Evolutionary conservation across 2,113 vertebrate genomes (phyloP), one percentile per base, ranked within the genome.

Genomic region (Otolemur garnettii): DNA sequence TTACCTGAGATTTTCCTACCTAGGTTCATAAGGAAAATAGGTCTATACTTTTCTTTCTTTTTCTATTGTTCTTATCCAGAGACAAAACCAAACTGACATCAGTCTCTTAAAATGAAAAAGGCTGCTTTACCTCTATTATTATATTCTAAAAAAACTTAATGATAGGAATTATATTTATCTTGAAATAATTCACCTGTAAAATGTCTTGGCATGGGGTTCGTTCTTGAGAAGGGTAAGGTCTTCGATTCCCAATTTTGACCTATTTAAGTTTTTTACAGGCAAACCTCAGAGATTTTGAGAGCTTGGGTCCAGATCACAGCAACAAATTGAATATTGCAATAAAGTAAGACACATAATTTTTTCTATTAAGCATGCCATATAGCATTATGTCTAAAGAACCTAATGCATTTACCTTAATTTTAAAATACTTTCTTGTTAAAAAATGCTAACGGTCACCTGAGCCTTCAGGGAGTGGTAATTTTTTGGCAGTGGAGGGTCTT

Each of bases 401-500:
- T 7, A 77, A 50, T 8, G 26, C 9, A 30, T 26, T 4, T 50
- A 30, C 42, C 4, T 26, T 50, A 50, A 50, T 77, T 30, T 17
- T 2, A 50, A 77, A 77, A 77, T 72, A 24, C 19, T 18, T 60
- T 60, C 17, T 60, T 5, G 59, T 60, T 60, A 21, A 60, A 60
- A 60, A 19, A 35, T 15, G 11, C 24, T 45, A 28, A 50, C 0
- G 7, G 6, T 75, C 72, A 8, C 14, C 38, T 1, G 7, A 22
- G 72, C 42, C 24, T 17, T 7, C 24, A 28, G 38, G 7, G 72
- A 45, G 72, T 15, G 38, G 22, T 45, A 14, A 45, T 7, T 3
- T 75, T 45, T 75, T 30, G 42, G 14, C 4, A 24, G 26, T 17
- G 42, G 64, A 50, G 14, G 26, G 14, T 77, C 26, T 75, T 8